Evolutionary conservation across 2,888 invertebrate species (phyloP).

Genomic region (Artemia sp.): DNA sequence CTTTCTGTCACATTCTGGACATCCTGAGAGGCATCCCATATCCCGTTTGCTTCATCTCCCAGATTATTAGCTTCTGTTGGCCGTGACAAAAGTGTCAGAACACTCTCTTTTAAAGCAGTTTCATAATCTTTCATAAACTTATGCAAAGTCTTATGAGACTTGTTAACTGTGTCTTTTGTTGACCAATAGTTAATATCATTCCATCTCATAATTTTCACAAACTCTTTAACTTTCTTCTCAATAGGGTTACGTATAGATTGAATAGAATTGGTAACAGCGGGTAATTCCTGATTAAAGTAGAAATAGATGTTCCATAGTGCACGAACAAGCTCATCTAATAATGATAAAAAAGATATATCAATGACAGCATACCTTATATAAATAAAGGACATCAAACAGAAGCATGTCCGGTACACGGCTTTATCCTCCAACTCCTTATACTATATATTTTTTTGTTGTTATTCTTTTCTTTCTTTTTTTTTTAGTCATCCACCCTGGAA

Average conservation of each 20-base stretch:
- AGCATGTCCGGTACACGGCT: too few species aligned
- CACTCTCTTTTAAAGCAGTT: constrained; percentile 25
- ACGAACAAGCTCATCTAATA: constrained; percentile 21
- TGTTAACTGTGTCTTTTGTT: constrained; percentile 69
- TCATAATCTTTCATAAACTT: constrained; percentile 74
- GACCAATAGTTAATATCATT: constrained; percentile 87
- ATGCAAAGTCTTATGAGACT: constrained; percentile 67
- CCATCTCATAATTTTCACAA: constrained; percentile 87
- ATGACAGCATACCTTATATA: background rate
- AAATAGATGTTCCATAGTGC: constrained; percentile 58
- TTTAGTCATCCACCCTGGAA: too few species aligned
- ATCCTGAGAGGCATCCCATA: background rate
- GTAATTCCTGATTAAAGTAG: constrained; percentile 63
- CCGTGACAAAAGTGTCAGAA: background rate
- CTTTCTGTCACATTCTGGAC: background rate
- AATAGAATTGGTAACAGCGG: constrained; percentile 46
- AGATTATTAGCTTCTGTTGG: background rate
- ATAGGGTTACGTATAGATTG: constrained; percentile 56
- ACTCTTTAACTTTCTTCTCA: constrained; percentile 77
- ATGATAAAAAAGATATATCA: background rate
- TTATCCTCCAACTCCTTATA: too few species aligned
- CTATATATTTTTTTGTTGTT: too few species aligned
- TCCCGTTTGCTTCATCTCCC: background rate
- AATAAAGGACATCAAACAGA: background rate
- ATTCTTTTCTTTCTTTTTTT: too few species aligned